Conservation (phyloP, 1,140 invertebrate species). For the Babylonia areolata region DNA sequence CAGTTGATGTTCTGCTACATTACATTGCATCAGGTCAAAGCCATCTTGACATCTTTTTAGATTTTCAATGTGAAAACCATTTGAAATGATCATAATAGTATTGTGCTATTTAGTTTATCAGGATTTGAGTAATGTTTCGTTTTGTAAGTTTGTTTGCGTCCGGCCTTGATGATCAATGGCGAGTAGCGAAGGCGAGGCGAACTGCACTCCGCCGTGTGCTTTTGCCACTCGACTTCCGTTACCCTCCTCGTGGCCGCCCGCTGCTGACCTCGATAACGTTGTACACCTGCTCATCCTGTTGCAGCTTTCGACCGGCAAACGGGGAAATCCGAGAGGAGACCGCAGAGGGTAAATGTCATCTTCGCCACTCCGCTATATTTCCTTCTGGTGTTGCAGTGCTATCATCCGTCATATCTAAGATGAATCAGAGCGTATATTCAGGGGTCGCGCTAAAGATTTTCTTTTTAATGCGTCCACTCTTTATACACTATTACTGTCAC, state of each 20-base stretch:
- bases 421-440: too few species aligned
- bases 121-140: too few species aligned
- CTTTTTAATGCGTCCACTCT: too few species aligned
- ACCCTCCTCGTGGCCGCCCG: neutral
- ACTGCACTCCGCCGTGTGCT: slow-evolving; percentile 24
- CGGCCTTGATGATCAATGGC: neutral
- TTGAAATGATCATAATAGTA: too few species aligned
- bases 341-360: slow-evolving; percentile 38
- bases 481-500: too few species aligned
- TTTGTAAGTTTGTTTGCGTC: slow-evolving; percentile 1
- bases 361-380: neutral
- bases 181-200: slow-evolving; percentile 22
- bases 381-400: neutral
- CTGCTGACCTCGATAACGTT: slow-evolving; percentile 2
- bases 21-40: too few species aligned
- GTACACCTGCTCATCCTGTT: slow-evolving; percentile 22
- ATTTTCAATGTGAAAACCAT: too few species aligned
- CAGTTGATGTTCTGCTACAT: too few species aligned
- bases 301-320: slow-evolving; percentile 38
- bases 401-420: neutral
- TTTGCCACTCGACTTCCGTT: slow-evolving; percentile 27
- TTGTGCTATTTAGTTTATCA: too few species aligned
- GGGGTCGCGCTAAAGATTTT: too few species aligned
- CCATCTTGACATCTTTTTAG: too few species aligned
- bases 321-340: slow-evolving; percentile 32